These are phyloP conservation scores for Nannoperca obscura DNA, from an alignment of 2,797 vertebrate genomes.

Conservation along the genomic window DNA sequence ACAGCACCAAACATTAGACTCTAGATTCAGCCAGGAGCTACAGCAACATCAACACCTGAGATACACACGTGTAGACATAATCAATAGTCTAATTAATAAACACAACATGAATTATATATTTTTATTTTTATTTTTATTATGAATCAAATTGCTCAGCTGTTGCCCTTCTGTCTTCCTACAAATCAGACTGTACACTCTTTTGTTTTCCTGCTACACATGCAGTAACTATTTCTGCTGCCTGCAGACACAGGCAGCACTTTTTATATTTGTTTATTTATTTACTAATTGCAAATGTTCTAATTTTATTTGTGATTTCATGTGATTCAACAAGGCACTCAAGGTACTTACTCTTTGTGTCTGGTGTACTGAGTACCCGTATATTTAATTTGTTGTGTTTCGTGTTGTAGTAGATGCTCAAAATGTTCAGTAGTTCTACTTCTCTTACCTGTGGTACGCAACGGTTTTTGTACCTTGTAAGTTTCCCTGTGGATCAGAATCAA, in stretches of 20 bases:
- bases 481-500: neutral
- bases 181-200: neutral
- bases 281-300: neutral
- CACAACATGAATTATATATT: neutral
- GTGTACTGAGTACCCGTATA: neutral
- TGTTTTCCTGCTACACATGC: neutral
- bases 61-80: neutral
- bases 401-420: neutral
- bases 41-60: neutral
- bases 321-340: neutral
- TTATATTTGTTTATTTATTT: neutral
- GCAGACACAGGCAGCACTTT: neutral
- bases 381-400: neutral
- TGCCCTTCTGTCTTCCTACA: neutral
- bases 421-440: neutral
- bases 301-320: neutral
- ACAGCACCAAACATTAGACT: conserved; percentile 30
- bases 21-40: neutral
- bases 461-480: neutral
- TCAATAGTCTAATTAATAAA: neutral
- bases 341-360: neutral
- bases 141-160: neutral
- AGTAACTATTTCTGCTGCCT: neutral
- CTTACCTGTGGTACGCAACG: neutral
- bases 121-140: neutral